phyloP scores from a whole-genome alignment of 2,888 invertebrate species.

The Aromia moschata region DNA sequence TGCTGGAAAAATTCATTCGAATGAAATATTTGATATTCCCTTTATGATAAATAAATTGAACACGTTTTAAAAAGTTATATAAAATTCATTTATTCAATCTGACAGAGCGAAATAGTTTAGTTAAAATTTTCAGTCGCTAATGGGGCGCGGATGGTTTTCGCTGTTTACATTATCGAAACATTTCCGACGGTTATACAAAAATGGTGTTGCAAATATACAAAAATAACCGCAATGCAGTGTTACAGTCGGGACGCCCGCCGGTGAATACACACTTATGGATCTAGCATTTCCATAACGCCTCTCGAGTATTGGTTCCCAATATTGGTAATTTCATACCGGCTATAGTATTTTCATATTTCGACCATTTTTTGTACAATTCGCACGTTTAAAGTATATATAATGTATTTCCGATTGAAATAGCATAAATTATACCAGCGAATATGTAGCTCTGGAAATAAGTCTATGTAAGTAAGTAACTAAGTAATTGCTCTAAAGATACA shows the following conservation, averaged over 20 bases:
- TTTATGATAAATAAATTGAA: not conserved
- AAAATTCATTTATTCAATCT: not conserved
- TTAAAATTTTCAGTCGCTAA: not conserved
- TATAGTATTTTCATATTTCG: slow-evolving; percentile 11
- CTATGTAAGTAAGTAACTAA: no score
- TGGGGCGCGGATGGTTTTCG: slow-evolving; percentile 6
- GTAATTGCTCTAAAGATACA: no score
- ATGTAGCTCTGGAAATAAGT: no score
- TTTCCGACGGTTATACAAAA: slow-evolving; percentile 43
- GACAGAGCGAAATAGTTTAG: not conserved
- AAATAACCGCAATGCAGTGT: slow-evolving; percentile 55
- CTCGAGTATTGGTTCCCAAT: slow-evolving; percentile 53
- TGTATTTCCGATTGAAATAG: no score
- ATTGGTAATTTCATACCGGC: slow-evolving; percentile 52
- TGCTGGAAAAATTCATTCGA: not conserved
- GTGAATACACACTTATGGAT: slow-evolving; percentile 55
- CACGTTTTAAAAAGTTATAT: not conserved
- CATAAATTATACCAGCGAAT: no score
- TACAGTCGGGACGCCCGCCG: slow-evolving; percentile 43
- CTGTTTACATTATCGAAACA: slow-evolving; percentile 31
- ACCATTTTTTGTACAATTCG: no score
- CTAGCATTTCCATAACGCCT: slow-evolving; percentile 56
- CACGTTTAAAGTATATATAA: no score
- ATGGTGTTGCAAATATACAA: slow-evolving; percentile 48
- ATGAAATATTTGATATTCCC: not conserved